Base-by-base conservation (phyloP, 2,888 invertebrate genomes). In the Caenorhabditis drosophilae region DNA sequence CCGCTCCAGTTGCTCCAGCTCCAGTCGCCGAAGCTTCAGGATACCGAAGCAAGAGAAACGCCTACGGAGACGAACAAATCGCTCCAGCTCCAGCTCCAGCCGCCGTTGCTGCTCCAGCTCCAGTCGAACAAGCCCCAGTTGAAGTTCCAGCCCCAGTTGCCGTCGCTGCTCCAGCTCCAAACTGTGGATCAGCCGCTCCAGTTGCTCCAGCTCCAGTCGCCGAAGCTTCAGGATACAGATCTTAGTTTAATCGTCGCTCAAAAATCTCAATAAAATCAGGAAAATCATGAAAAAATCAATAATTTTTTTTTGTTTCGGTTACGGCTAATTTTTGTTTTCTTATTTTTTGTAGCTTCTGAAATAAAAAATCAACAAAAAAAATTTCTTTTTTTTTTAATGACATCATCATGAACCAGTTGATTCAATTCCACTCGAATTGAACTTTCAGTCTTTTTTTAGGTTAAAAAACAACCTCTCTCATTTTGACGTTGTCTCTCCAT, bases 21-120 rank as follows among this genome's bases (percentile, higher is more conserved):
- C 56, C 63, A 47, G 54, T 53, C 12, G 58, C 66, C 4, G 56
- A 69, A 25, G 63, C 55, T 15, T 69, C 75, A 26, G 75, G 72
- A 47, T 70, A 72, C 50, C 34, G 74, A 31, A 45, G 44, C 36
- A 66, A 57, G 54, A 25, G 70, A 20, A 55, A 59, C 38, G 67
- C 72, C 26, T 70, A 73, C 48, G 73, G 73, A 59, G 73, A 73
- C 25, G 73, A 71, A 36, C 49, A 50, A 22, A 67, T 68, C n/a
- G 63, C 70, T 23, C 70, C 73, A 48, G 71, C 64, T 4, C 56
- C 63, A 54, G 60, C 61, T 20, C 53, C 59, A 36, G 59, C 51
- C 27, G 27, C 54, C 11, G 59, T 49, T 34, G 27, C 54, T 11
- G 40, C 52, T 25, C 48, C 51, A n/a, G 61, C 59, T 25, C 62